Conservation (phyloP, 2,113 vertebrate species). For the Hyaena hyaena region DNA sequence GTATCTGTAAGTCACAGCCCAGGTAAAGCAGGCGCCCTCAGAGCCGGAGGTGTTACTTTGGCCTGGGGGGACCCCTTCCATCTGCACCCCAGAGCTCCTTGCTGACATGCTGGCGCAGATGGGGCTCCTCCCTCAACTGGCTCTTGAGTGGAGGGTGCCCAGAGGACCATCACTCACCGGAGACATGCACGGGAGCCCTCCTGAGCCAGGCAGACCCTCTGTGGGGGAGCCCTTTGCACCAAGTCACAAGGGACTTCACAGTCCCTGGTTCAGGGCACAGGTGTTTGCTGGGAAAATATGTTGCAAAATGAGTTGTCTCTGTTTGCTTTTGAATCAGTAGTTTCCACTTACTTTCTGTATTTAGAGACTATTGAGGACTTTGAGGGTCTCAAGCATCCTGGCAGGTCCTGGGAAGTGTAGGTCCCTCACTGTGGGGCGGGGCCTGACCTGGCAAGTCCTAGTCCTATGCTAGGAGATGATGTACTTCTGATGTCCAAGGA, state of each 20-base stretch:
- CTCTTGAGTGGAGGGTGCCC: background rate
- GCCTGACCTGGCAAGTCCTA: background rate
- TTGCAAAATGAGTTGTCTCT: background rate
- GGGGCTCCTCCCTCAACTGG: too few relatives aligned
- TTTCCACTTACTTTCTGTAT: background rate
- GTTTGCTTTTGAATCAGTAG: background rate
- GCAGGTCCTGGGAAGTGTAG: background rate
- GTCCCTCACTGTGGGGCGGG: background rate
- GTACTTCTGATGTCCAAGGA: background rate
- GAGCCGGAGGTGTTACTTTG: background rate
- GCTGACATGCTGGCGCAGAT: background rate
- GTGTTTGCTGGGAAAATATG: background rate
- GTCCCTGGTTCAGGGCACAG: too few relatives aligned
- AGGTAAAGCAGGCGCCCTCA: background rate
- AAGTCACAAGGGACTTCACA: too few relatives aligned
- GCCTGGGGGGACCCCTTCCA: background rate
- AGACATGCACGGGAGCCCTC: background rate
- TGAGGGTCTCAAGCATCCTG: background rate
- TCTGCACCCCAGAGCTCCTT: background rate
- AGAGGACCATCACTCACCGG: background rate
- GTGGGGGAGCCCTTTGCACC: background rate
- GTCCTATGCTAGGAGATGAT: background rate
- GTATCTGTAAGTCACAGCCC: background rate
- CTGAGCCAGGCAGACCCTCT: background rate
- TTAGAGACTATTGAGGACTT: background rate